phyloP scores from a whole-genome alignment of 2,797 vertebrate genomes.

The Pagetopsis macropterus region DNA sequence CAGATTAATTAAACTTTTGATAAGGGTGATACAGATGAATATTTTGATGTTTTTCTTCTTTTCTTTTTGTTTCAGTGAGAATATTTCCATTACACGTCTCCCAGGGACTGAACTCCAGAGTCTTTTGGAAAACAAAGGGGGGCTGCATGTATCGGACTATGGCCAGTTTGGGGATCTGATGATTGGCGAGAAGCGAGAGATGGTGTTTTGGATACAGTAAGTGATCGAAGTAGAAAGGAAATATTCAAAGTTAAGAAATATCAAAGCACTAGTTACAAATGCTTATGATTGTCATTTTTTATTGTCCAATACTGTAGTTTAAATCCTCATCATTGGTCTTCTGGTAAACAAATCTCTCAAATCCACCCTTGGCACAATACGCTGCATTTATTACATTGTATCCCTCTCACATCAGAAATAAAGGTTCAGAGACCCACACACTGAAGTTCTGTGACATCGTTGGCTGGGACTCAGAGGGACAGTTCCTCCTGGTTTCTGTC shows the following conservation, averaged over 20 bases:
- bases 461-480: conserved; percentile 90
- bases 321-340: background rate
- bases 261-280: background rate
- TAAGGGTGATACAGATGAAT: background rate
- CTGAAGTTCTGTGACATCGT: conserved; percentile 89
- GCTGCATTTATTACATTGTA: background rate
- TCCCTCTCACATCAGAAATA: conserved; percentile 86
- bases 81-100: background rate
- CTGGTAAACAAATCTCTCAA: background rate
- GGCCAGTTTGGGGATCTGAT: conserved; percentile 87
- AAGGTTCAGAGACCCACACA: conserved; percentile 81
- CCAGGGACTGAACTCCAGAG: conserved; percentile 54
- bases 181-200: conserved; percentile 79
- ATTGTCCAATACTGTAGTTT: background rate
- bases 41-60: background rate
- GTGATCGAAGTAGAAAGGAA: conserved; percentile 55
- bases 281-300: background rate
- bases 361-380: background rate
- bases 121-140: conserved; percentile 87
- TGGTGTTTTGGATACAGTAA: conserved; percentile 92
- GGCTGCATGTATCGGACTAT: conserved; percentile 83
- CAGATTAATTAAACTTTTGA: background rate
- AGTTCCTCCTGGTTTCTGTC: conserved; percentile 82
- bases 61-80: conserved; percentile 44
- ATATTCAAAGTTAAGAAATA: background rate